Conservation (phyloP, 2,888 invertebrate genomes). For the Gastracanthus pulcherrimus region DNA sequence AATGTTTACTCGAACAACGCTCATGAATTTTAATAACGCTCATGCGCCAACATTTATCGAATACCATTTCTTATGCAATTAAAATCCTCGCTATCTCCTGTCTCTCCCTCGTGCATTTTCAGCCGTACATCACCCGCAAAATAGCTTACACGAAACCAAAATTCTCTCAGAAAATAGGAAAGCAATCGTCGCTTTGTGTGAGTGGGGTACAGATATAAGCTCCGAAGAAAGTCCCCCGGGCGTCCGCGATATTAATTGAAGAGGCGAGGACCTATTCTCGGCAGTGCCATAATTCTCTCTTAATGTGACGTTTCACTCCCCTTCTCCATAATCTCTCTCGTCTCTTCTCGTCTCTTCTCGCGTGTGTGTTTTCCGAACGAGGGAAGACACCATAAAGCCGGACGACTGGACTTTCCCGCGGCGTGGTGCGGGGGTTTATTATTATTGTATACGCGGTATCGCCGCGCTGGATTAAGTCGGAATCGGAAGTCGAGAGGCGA, state of each 20-base stretch:
- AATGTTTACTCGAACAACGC: too few relatives aligned
- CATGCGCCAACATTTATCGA: too few relatives aligned
- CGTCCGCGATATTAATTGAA: conserved; percentile 70
- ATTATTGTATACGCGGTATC: neutral
- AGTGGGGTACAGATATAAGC: too few relatives aligned
- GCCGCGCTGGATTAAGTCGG: conserved; percentile 15
- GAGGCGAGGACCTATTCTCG: conserved; percentile 66
- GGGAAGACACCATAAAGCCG: neutral
- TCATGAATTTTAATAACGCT: too few relatives aligned
- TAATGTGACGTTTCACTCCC: conserved; percentile 72
- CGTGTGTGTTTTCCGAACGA: conserved; percentile 54
- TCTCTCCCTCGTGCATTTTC: neutral
- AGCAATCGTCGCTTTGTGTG: conserved; percentile 37
- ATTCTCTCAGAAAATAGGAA: conserved; percentile 31
- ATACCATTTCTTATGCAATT: conserved; percentile 39
- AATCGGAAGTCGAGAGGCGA: conserved; percentile 29
- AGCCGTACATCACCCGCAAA: neutral
- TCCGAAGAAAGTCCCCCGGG: conserved; percentile 58
- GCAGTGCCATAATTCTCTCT: conserved; percentile 73
- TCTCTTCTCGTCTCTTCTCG: too few relatives aligned
- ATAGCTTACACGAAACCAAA: neutral
- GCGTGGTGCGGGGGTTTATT: conserved; percentile 27
- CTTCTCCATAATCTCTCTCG: conserved; percentile 71
- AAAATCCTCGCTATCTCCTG: neutral
- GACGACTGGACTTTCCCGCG: neutral